Conservation (phyloP, 2,888 invertebrate genomes). For the Drosophila quinaria region DNA sequence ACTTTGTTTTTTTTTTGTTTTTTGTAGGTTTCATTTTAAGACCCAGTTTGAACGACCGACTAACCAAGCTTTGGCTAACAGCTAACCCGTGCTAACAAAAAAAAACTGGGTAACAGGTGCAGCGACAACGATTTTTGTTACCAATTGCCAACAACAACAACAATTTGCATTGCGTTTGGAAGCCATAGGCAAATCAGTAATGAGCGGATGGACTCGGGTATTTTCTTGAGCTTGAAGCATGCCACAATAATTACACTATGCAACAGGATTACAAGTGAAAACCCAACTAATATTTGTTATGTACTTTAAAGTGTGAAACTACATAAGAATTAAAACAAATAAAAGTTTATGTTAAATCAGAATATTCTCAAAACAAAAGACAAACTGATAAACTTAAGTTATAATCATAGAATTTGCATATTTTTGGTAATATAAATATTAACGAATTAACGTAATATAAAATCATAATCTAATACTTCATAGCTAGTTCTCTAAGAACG, state of each 20-base stretch:
- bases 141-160: conserved; percentile 42
- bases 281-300: background rate
- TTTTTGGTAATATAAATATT: no score
- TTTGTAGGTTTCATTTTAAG: conserved; percentile 41
- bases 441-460: no score
- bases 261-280: conserved; percentile 36
- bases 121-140: conserved; percentile 58
- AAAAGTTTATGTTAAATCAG: background rate
- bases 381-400: no score
- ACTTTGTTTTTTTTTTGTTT: conserved; percentile 20
- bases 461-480: no score
- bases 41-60: conserved; percentile 73
- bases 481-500: no score
- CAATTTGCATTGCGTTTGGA: conserved; percentile 52
- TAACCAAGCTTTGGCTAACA: conserved; percentile 60
- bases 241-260: conserved; percentile 44
- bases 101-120: conserved; percentile 78
- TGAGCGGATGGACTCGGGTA: conserved; percentile 18
- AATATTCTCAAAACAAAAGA: background rate
- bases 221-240: conserved; percentile 26
- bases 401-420: no score
- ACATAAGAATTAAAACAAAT: background rate
- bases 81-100: conserved; percentile 35
- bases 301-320: background rate
- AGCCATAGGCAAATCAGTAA: conserved; percentile 64